Base-by-base conservation (phyloP, 2,797 vertebrate species). In the Halcyon badia region DNA sequence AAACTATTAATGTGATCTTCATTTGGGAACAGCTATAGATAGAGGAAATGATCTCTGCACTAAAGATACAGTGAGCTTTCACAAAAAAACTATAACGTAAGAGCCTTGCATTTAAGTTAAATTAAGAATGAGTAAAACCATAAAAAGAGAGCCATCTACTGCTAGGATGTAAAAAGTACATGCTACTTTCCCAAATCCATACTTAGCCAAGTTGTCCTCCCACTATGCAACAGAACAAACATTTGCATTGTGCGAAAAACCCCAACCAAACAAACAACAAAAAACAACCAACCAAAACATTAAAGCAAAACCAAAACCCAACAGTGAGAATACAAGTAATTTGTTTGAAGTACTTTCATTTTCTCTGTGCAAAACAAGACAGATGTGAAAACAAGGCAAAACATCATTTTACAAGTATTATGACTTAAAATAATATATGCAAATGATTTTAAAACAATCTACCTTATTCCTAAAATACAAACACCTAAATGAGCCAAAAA, bases 81-180 rank as follows among this genome's bases (percentile, higher is more conserved):
- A 30, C 12, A 21, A 54, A n/a, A 82, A 77, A 73, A 14, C 11
- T 44, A 5, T 11, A 7, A 48, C 2, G 2, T 25, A 89, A 42
- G 54, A 77, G 51, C 17, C 93, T 39, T 42, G 24, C 26, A 21
- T 5, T 4, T 26, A 81, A 30, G 65, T 78, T 86, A 84, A 93
- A 76, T 30, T 68, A 77, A 76, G 16, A 87, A 77, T 5, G 1
- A 88, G 37, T 31, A 82, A 76, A 86, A 78, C 2, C 82, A 72
- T 75, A 84, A 86, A 37, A 37, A 80, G 54, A 91, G 51, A 88
- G 73, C 56, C 80, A 95, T 49, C 88, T 95, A 90, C 91, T 95
- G 44, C 81, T 68, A 57, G 10, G 31, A 84, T 22, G 30, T 15
- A 79, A 79, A 37, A 75, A 41, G 66, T 3, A 57, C 26, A 33